Percentiles rank a stretch among this genome's conserved stretches.
Evolutionary conservation across 2,113 vertebrate genomes (phyloP).

Genomic region (Tenebrosternarchus preto): DNA sequence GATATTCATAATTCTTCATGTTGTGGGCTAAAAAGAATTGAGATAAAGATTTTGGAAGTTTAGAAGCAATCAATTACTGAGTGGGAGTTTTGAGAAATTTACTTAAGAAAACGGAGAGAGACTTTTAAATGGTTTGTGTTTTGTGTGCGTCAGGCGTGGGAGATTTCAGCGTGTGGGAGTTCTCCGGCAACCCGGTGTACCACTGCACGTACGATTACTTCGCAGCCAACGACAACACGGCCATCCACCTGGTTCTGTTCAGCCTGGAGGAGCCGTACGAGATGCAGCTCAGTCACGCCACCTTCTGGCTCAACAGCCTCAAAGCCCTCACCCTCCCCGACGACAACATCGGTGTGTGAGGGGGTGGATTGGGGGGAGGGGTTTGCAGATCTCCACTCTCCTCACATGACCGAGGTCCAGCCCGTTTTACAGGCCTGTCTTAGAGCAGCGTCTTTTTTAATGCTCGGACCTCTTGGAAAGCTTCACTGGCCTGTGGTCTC

Average conservation of each 20-base stretch:
- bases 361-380: constrained; percentile 33
- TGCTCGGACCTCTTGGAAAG: too few species aligned
- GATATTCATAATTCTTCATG: background rate
- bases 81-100: background rate
- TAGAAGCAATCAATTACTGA: background rate
- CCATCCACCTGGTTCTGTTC: constrained; percentile 90
- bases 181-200: constrained; percentile 95
- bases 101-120: too few species aligned
- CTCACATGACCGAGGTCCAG: background rate
- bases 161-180: constrained; percentile 97
- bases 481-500: too few species aligned
- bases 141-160: constrained; percentile 80
- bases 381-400: background rate
- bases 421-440: background rate
- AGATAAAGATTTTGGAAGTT: background rate
- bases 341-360: constrained; percentile 83
- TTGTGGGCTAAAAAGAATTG: background rate
- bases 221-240: constrained; percentile 87
- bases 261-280: constrained; percentile 96
- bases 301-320: constrained; percentile 95
- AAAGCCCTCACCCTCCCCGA: constrained; percentile 88
- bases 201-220: constrained; percentile 97
- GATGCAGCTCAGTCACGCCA: constrained; percentile 92
- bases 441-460: too few species aligned
- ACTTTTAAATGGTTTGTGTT: background rate